Percentiles rank a stretch among this genome's conserved stretches.
These are phyloP conservation scores for Drosophila hydei DNA, from an alignment of 1,140 invertebrate species.

Conservation along the genomic window DNA sequence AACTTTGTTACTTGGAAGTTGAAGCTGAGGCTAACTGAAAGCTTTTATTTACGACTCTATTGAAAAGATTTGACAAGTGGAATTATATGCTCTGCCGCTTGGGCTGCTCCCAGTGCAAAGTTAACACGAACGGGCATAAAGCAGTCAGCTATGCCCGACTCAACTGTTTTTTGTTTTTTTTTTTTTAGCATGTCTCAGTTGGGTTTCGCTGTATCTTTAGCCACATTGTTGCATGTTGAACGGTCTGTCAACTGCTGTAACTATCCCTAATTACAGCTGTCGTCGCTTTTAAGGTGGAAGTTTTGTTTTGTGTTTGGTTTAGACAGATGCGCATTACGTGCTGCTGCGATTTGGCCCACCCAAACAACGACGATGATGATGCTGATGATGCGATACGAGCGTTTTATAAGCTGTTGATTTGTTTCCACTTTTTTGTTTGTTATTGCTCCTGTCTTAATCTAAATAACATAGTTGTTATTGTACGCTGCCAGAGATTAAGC, in stretches of 20 bases:
- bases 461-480: neutral
- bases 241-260: slow-evolving; percentile 9
- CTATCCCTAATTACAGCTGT: slow-evolving; percentile 15
- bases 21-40: no score
- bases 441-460: slow-evolving; percentile 1
- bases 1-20: no score
- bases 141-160: no score
- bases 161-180: neutral
- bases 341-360: neutral
- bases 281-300: neutral
- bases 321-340: slow-evolving; percentile 5
- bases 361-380: neutral
- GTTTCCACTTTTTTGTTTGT: neutral
- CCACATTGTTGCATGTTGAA: slow-evolving; percentile 16
- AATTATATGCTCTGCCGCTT: no score
- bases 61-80: no score
- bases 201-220: slow-evolving; percentile 1
- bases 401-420: neutral
- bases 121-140: no score
- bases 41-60: no score
- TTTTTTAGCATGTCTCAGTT: neutral
- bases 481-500: neutral
- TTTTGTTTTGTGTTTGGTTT: neutral
- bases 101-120: no score
- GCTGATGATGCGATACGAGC: neutral